These are phyloP conservation scores for Drosophila teissieri DNA, from an alignment of 1,140 invertebrate genomes.

Conservation along the genomic window DNA sequence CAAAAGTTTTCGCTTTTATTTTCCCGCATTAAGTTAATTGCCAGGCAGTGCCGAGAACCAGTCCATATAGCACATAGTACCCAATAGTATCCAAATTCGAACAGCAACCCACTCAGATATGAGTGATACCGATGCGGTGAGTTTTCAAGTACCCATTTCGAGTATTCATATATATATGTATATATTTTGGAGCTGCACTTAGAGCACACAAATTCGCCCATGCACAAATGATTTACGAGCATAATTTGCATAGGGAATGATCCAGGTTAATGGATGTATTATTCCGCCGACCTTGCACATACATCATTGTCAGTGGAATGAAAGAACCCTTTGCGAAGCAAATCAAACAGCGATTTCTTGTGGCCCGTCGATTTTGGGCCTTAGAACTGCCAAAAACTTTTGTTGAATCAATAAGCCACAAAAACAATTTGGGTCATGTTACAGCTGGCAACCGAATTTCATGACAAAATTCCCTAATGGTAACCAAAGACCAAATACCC, in stretches of 20 bases:
- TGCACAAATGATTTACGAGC: slow-evolving; percentile 54
- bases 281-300: slow-evolving; percentile 61
- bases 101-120: slow-evolving; percentile 37
- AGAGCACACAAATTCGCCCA: slow-evolving; percentile 46
- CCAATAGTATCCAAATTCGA: background rate
- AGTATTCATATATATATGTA: slow-evolving; percentile 7
- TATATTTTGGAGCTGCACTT: slow-evolving; percentile 28
- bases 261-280: slow-evolving; percentile 39
- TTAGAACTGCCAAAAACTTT: slow-evolving; percentile 75
- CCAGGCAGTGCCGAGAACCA: slow-evolving; percentile 59
- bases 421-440: slow-evolving; percentile 83
- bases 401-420: slow-evolving; percentile 84
- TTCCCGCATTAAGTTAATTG: slow-evolving; percentile 55
- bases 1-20: slow-evolving; percentile 38
- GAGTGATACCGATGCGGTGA: slow-evolving; percentile 82
- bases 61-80: background rate
- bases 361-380: slow-evolving; percentile 35
- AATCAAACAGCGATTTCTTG: slow-evolving; percentile 77
- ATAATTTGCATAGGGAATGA: slow-evolving; percentile 45
- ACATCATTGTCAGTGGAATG: slow-evolving; percentile 28
- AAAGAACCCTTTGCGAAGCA: slow-evolving; percentile 68
- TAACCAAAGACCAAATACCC: slow-evolving; percentile 51
- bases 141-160: slow-evolving; percentile 30
- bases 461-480: slow-evolving; percentile 82
- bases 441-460: slow-evolving; percentile 70